phyloP scores from a whole-genome alignment of 2,113 vertebrate genomes.

The Pygoscelis antarcticus region DNA sequence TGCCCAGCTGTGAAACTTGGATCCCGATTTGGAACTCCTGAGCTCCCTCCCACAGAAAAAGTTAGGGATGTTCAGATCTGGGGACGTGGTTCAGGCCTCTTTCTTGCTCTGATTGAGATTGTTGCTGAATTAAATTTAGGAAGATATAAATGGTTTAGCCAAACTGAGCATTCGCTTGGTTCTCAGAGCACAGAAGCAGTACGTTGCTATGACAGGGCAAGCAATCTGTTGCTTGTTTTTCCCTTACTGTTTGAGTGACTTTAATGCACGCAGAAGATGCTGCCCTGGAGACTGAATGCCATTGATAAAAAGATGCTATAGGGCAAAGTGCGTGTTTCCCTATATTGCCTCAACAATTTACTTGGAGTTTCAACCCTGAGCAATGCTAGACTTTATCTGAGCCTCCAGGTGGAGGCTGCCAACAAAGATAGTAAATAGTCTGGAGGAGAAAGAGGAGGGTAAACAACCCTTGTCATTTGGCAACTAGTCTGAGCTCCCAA shows the following conservation, averaged over 20 bases:
- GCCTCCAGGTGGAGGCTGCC: neutral
- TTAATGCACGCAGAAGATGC: neutral
- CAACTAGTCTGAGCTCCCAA: neutral
- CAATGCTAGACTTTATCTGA: neutral
- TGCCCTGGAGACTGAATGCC: neutral
- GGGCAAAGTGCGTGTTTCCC: neutral
- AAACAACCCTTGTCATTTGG: neutral
- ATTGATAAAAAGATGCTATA: neutral
- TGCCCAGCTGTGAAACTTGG: slow-evolving; percentile 61
- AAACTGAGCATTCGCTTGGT: neutral
- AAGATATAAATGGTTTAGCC: neutral
- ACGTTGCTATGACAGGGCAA: neutral
- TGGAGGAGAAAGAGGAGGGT: neutral
- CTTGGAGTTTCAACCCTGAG: neutral
- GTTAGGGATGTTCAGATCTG: neutral
- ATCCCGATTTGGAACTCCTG: neutral
- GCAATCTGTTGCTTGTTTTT: neutral
- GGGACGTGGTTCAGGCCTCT: neutral
- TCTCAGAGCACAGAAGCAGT: neutral
- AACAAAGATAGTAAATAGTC: neutral
- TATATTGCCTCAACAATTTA: neutral
- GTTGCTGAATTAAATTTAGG: neutral
- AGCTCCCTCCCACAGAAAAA: neutral
- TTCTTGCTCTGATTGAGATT: neutral
- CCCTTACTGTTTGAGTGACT: neutral